Conservation (phyloP, 2,888 invertebrate species). For the Clitarchus hookeri region DNA sequence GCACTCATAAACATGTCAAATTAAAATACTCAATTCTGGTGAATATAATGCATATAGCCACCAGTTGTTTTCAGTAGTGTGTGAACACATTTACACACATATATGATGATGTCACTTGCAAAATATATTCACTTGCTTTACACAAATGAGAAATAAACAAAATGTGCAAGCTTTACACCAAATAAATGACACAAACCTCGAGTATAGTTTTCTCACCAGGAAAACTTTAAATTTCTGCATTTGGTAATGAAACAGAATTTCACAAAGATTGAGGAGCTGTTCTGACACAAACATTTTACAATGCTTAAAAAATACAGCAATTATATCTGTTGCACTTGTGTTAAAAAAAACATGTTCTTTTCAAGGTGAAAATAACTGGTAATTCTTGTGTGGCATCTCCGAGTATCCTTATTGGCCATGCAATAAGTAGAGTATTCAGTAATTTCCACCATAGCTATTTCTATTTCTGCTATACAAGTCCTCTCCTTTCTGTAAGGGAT, state of each 20-base stretch:
- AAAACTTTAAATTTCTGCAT: background rate
- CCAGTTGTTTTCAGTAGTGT: background rate
- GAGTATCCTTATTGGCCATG: too few relatives aligned
- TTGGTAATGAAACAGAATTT: background rate
- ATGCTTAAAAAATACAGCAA: background rate
- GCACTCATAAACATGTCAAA: background rate
- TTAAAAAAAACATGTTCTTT: background rate
- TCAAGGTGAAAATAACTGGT: background rate
- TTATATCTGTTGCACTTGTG: background rate
- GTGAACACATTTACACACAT: background rate
- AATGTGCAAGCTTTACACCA: background rate
- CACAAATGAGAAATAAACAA: background rate
- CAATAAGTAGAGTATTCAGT: background rate
- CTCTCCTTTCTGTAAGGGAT: background rate
- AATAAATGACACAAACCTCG: background rate
- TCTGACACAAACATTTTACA: too few relatives aligned
- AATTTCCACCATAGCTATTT: background rate
- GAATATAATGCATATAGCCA: background rate
- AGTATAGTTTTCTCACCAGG: background rate
- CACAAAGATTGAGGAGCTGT: background rate
- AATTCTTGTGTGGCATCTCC: background rate
- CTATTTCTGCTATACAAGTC: background rate
- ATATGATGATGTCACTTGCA: background rate
- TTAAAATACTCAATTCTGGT: background rate
- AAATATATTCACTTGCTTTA: background rate